A percentile compares a stretch with the other conserved stretches of the same genome.
phyloP scores from a whole-genome alignment of 2,113 vertebrate genomes.

The Malurus elegans region DNA sequence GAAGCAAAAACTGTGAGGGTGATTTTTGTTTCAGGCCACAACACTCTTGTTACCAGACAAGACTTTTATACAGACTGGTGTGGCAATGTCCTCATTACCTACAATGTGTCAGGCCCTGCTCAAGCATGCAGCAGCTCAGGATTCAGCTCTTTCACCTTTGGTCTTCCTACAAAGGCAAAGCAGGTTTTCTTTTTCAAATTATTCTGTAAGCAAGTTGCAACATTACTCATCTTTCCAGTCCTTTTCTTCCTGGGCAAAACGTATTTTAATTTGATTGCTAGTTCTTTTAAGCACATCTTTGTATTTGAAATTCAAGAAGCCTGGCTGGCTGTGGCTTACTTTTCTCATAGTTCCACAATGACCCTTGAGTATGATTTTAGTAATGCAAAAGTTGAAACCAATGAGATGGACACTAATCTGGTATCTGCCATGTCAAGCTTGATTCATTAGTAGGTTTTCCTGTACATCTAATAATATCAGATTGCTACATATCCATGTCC shows the following conservation, averaged over 20 bases:
- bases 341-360: neutral
- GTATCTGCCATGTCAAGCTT: neutral
- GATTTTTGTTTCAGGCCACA: conserved; percentile 12
- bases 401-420: neutral
- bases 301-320: conserved; percentile 2
- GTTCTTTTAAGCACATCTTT: neutral
- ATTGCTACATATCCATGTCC: neutral
- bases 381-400: neutral
- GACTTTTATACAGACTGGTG: conserved; percentile 1
- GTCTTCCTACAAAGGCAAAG: conserved; percentile 65
- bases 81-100: conserved; percentile 54
- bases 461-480: neutral
- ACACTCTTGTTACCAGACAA: conserved; percentile 50
- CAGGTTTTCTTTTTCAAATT: conserved; percentile 61
- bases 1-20: neutral
- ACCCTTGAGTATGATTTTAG: neutral
- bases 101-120: conserved; percentile 49
- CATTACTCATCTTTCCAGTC: neutral
- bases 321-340: neutral
- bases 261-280: neutral
- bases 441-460: neutral
- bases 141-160: conserved; percentile 77
- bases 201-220: neutral
- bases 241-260: neutral
- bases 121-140: conserved; percentile 48